phyloP scores from a whole-genome alignment of 2,113 vertebrate species.

The Taurulus bubalis region DNA sequence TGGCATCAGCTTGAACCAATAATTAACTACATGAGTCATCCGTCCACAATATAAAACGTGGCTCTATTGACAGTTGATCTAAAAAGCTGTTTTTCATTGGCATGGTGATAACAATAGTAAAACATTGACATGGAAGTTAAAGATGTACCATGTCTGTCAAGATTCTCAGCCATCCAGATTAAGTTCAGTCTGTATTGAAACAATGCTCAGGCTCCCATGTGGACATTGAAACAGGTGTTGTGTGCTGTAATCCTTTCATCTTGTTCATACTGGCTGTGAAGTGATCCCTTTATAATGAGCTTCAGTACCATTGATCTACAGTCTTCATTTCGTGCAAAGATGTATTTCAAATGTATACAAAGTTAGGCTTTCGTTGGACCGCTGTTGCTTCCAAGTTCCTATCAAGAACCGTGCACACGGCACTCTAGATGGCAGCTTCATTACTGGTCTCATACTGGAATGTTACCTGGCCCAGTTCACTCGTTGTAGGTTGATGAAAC shows the following conservation, averaged over 20 bases:
- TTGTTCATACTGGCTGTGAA: background rate
- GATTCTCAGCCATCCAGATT: background rate
- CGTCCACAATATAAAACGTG: slow-evolving; percentile 5
- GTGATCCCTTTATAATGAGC: background rate
- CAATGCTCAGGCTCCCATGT: background rate
- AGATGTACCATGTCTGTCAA: background rate
- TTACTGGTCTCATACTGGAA: background rate
- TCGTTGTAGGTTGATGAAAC: background rate
- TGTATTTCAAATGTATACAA: background rate
- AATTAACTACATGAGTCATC: slow-evolving; percentile 14
- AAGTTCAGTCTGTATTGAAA: slow-evolving; percentile 3
- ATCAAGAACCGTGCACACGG: background rate
- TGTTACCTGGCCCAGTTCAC: background rate
- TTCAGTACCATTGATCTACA: background rate
- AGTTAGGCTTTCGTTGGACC: background rate
- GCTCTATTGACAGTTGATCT: background rate
- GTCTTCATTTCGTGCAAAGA: background rate
- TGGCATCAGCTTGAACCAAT: background rate
- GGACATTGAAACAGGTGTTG: background rate
- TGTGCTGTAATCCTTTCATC: background rate
- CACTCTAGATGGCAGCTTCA: background rate
- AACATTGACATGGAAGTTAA: background rate
- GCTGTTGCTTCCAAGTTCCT: background rate
- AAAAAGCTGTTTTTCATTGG: background rate
- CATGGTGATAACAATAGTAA: background rate